Evolutionary conservation across 2,113 vertebrate species (phyloP).

Genomic region (Dunckerocampus dactyliophorus): DNA sequence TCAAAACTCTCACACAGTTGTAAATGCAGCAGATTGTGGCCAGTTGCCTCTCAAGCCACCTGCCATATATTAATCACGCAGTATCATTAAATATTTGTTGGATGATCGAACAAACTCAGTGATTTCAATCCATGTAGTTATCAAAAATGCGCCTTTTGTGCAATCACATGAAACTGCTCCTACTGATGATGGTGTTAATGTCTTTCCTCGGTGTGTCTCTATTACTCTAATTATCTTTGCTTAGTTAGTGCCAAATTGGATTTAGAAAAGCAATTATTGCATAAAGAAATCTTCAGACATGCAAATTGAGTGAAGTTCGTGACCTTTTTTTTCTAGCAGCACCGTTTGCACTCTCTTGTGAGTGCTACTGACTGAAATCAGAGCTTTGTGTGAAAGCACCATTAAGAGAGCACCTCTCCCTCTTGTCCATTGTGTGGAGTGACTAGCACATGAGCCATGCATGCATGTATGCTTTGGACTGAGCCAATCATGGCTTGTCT

Average conservation of each 20-base stretch:
- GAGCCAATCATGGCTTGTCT: slow-evolving; percentile 28
- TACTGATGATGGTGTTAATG: not conserved
- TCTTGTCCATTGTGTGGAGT: slow-evolving; percentile 34
- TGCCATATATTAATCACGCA: not conserved
- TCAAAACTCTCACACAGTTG: not conserved
- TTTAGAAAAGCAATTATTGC: not conserved
- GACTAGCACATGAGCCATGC: slow-evolving; percentile 38
- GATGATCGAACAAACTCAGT: not conserved
- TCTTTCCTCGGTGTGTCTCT: not conserved
- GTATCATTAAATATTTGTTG: not conserved
- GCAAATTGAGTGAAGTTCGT: not conserved
- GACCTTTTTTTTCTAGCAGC: slow-evolving; percentile 8
- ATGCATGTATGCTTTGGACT: slow-evolving; percentile 23
- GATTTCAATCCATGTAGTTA: not conserved
- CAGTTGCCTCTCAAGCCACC: not conserved
- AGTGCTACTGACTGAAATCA: slow-evolving; percentile 31
- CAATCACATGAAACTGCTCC: not conserved
- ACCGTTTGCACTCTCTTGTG: slow-evolving; percentile 6
- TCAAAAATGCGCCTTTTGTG: not conserved
- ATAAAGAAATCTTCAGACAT: not conserved
- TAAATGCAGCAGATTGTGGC: not conserved
- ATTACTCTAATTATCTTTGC: not conserved
- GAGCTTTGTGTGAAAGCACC: slow-evolving; percentile 43
- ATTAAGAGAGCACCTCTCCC: slow-evolving; percentile 13
- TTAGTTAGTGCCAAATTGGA: not conserved